Conservation (phyloP, 35 echinoderm and acorn worm genomes). For the Patiria miniata region DNA sequence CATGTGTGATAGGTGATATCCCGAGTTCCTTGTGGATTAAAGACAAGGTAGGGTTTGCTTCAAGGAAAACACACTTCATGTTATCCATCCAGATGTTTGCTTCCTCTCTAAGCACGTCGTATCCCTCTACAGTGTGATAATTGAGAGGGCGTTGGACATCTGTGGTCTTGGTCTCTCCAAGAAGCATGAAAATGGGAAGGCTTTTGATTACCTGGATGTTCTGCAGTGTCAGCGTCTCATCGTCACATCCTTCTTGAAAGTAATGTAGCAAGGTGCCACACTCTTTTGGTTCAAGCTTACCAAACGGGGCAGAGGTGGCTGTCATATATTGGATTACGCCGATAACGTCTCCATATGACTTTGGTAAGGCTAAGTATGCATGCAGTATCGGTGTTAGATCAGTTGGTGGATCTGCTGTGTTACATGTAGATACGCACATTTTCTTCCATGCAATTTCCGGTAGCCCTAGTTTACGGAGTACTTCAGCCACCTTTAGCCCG, state of each 20-base stretch:
- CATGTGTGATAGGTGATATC: not conserved
- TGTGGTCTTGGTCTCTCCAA: not conserved
- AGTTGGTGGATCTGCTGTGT: not conserved
- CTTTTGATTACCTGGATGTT: constrained; percentile 10
- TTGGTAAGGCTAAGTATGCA: not conserved
- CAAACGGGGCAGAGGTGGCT: not conserved
- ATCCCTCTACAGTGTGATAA: constrained; percentile 1
- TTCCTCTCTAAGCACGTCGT: not conserved
- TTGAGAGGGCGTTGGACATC: not conserved
- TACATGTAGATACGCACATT: not conserved
- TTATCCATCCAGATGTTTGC: not conserved
- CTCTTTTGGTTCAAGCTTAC: not conserved
- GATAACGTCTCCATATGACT: constrained; percentile 6
- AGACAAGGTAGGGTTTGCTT: not conserved
- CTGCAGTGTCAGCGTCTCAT: not conserved
- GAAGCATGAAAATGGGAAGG: constrained; percentile 14
- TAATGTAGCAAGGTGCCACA: not conserved
- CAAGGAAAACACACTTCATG: constrained; percentile 6
- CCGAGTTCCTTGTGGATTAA: constrained; percentile 12
- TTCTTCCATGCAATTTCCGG: not conserved
- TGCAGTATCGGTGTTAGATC: not conserved
- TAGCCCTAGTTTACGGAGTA: constrained; percentile 8
- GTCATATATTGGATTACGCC: not conserved
- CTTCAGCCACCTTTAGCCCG: not conserved
- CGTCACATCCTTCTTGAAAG: not conserved